Base-by-base conservation (phyloP, 92 coral and sea anemone species). In the Zoanthus sociatus region DNA sequence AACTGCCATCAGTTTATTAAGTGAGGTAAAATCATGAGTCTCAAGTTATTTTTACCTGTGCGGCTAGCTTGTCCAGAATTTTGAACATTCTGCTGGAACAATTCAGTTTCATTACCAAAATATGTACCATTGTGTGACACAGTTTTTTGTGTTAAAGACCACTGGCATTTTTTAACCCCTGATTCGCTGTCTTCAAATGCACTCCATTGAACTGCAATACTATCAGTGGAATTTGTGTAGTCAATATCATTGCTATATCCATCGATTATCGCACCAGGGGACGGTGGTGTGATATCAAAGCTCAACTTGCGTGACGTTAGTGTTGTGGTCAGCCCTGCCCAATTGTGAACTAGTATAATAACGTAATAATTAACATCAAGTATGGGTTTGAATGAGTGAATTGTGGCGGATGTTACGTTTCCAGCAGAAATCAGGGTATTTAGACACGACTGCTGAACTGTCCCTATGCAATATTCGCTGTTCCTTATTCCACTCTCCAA, bases 141-240 rank as follows among this genome's bases (percentile, higher is more conserved):
- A n/a, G 98, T 88, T 31, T 95, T 92, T 63, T 96, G 94, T 9
- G 91, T 84, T 9, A 95, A 89, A 31, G 73, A 78, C 94, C 96
- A 95, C 26, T 89, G 89, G 69, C 99, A 97, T 74, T 84, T 91
- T 21, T 87, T 78, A 15, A 97, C 83, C 61, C 79, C 98, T 5
- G 99, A 75, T 86, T 97, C 97, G 12, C 88, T 88, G 73, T 97
- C 99, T 50, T 88, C 78, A 83, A 97, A 93, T 69, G 92, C 97
- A 9, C 71, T 88, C 99, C 99, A 97, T 73, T 86, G 92, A 56
- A 83, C 82, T 46, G 92, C 64, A 69, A 97, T 84, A 44, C 89
- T 44, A 76, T 87, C 71, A 32, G 90, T 93, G n/a, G 90, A 84
- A 15, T 86, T 88, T 18, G 93, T 91, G 61, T 86, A 95, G 42